Base-by-base conservation (phyloP, 2,113 vertebrate species). In the Dryoscopus gambensis region DNA sequence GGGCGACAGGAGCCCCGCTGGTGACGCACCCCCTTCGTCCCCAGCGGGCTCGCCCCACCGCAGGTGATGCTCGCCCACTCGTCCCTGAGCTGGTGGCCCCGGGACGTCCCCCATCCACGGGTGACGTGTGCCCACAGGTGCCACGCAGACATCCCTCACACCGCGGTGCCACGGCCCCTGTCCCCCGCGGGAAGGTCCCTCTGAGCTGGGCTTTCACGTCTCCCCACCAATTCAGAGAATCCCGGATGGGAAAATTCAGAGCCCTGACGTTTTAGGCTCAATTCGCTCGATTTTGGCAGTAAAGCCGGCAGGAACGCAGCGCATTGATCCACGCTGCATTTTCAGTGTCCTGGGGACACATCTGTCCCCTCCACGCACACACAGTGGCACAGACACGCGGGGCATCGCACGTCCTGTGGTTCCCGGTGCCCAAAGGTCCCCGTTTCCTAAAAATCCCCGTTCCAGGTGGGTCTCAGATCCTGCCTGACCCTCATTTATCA, bases 241-340 rank as follows among this genome's bases (percentile, higher is more conserved):
- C 10, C 23, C 6, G 1, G 47, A 30, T 15, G 0, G 3, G 55
- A 33, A 53, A 60, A 24, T 12, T 22, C 28, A 9, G 8, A 76
- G 13, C 20, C 13, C 31, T 9, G 44, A 2, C 2, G 13, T 65
- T 92, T 86, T 9, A n/a, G 47, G 52, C 27, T 94, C 60, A 9
- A 1, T 42, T 44, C 4, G 0, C n/a, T 31, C 5, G 52, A 13
- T 82, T 85, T 93, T 28, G 84, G 37, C 17, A 31, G 17, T 4
- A 14, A 50, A 55, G 40, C 35, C 13, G 57, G 4, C 7, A 15
- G 65, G 20, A 50, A 5, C 0, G 4, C 4, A 9, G 55, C 13
- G 4, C 15, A 1, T 2, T 1, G 24, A 50, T 6, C 10, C 13
- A 2, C 2, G 5, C 4, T 2, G 5, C 5, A 5, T 56, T 57